A percentile compares a stretch with the other conserved stretches of the same genome.
Evolutionary conservation across 2,797 vertebrate genomes (phyloP).

Genomic region (Arctocebus calabarensis): DNA sequence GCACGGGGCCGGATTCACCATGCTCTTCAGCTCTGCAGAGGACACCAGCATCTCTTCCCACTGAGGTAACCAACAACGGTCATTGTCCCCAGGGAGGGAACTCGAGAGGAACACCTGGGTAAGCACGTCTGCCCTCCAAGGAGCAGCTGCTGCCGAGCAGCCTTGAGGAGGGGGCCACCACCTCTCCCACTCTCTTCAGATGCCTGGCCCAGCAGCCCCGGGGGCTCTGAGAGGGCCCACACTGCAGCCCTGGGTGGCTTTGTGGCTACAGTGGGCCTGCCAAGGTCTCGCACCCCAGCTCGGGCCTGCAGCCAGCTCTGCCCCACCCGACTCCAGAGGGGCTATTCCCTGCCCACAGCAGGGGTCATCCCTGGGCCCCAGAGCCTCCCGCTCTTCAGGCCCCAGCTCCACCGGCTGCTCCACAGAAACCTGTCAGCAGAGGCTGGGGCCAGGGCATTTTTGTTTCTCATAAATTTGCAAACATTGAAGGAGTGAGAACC

Average conservation of each 20-base stretch:
- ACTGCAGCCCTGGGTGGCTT: too few species aligned
- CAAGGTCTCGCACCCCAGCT: too few species aligned
- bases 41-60: not conserved
- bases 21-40: not conserved
- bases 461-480: not conserved
- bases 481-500: not conserved
- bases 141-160: not conserved
- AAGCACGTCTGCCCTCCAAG: rapidly evolving
- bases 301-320: too few species aligned
- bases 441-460: not conserved
- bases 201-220: not conserved
- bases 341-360: not conserved
- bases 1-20: not conserved
- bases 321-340: not conserved
- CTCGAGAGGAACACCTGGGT: too few species aligned
- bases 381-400: not conserved
- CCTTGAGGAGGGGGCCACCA: not conserved
- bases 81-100: not conserved
- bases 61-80: not conserved
- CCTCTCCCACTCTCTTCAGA: too few species aligned
- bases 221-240: not conserved
- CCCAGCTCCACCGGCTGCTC: not conserved
- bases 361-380: not conserved
- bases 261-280: not conserved
- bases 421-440: not conserved